phyloP scores from a whole-genome alignment of 1,140 invertebrate species.

The Vanessa tameamea region DNA sequence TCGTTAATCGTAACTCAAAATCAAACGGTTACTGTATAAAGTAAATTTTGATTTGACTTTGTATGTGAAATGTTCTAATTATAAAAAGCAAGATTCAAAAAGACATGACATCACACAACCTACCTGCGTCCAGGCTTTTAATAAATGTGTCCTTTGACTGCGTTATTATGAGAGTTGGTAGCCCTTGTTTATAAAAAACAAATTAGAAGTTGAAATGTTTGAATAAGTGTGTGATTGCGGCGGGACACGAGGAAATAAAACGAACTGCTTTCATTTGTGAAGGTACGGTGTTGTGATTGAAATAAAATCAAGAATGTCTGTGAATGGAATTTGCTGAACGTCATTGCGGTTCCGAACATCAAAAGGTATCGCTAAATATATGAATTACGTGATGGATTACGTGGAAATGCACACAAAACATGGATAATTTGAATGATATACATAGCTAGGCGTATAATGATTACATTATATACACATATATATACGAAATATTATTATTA shows the following conservation, averaged over 20 bases:
- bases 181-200: conserved; percentile 59
- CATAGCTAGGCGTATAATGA: no score
- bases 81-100: conserved; percentile 20
- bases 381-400: no score
- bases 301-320: conserved; percentile 36
- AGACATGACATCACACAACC: not conserved
- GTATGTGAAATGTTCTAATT: no score
- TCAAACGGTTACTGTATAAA: no score
- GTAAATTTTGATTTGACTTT: no score
- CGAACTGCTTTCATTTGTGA: conserved; percentile 45
- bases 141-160: conserved; percentile 48
- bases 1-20: no score
- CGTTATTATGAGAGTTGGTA: conserved; percentile 50
- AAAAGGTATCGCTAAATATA: no score
- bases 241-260: conserved; percentile 40
- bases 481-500: no score
- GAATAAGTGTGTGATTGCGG: conserved; percentile 75
- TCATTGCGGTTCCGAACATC: not conserved
- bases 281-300: conserved; percentile 37
- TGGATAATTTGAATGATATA: no score
- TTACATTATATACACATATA: no score
- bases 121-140: conserved; percentile 41
- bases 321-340: not conserved
- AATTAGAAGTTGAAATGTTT: conserved; percentile 59
- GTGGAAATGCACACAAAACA: no score